Percentiles rank a stretch among this genome's conserved stretches.
Evolutionary conservation across 2,113 vertebrate genomes (phyloP).

Genomic region (Hymenochirus boettgeri): DNA sequence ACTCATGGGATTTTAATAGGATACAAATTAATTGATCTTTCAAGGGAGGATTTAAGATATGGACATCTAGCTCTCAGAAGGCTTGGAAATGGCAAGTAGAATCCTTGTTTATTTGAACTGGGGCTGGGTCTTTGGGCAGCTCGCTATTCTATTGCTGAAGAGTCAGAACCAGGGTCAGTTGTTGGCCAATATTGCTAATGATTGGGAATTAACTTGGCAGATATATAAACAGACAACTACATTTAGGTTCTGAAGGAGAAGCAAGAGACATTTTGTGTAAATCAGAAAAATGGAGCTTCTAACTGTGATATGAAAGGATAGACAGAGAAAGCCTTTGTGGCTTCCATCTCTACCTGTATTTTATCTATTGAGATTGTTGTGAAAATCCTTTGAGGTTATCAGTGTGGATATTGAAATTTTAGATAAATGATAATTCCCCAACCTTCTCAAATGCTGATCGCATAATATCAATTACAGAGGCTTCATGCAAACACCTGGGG

Average conservation of each 20-base stretch:
- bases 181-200: constrained; percentile 76
- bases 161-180: constrained; percentile 46
- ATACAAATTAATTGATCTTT: not conserved
- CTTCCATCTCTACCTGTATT: constrained; percentile 60
- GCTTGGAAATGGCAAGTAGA: constrained; percentile 76
- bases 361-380: constrained; percentile 66
- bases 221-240: constrained; percentile 65
- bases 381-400: constrained; percentile 69
- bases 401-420: constrained; percentile 73
- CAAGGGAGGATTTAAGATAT: constrained; percentile 55
- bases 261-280: constrained; percentile 66
- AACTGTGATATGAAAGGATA: constrained; percentile 67
- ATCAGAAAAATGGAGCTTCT: constrained; percentile 62
- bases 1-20: not conserved
- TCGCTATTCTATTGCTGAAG: constrained; percentile 56
- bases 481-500: constrained; percentile 56
- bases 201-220: constrained; percentile 66
- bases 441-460: constrained; percentile 57
- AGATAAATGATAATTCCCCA: constrained; percentile 72
- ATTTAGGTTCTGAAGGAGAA: constrained; percentile 64
- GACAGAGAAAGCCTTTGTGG: constrained; percentile 77
- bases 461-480: constrained; percentile 63
- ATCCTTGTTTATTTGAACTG: constrained; percentile 66
- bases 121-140: constrained; percentile 56
- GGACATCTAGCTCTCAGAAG: constrained; percentile 55